Evolutionary conservation across 2,888 invertebrate species (phyloP), one percentile per base, ranked within the genome.

Genomic region (Leucania comma): DNA sequence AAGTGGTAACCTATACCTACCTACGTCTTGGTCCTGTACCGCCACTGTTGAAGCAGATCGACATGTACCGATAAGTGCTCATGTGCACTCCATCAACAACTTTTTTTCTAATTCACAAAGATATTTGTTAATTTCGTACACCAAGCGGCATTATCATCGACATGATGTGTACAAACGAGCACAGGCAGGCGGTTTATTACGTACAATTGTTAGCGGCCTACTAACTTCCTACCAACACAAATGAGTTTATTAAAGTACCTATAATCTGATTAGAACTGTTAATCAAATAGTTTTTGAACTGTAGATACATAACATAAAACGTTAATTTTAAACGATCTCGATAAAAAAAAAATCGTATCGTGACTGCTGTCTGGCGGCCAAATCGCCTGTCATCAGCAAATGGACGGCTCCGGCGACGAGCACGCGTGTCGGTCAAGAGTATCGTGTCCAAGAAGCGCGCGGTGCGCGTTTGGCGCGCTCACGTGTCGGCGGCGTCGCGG

Each of bases 401-500:
- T 2, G 20, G 20, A 14, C 22, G 38, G 38, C 46, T 14, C 20
- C 29, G 12, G 53, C 17, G 20, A 26, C 17, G 17, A 17, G 53
- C 17, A 26, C 17, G 22, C 24, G 24, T 50, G 24, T 6, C 14
- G 22, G 35, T 35, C n/a, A 6, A 32, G 56, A 2, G n/a, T 32
- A 3, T n/a, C n/a, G n/a, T 17, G 10, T 17, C 29, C 50, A 14
- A 24, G n/a, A n/a, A 17, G 59, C 17, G 42, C 42, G 42, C 42
- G 42, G 38, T 0, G 14, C 17, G 32, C n/a, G 5, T 1, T n/a
- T n/a, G 5, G 2, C 22, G 20, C 22, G 67, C 54, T 84, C 85
- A 83, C 8, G 82, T 80, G 78, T 72, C 81, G n/a, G 68, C n/a
- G 64, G 62, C 54, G 61, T 42, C 53, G 26, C 8, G 75, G 80